phyloP scores from a whole-genome alignment of 2,888 invertebrate species.

The Anaspis maculata region DNA sequence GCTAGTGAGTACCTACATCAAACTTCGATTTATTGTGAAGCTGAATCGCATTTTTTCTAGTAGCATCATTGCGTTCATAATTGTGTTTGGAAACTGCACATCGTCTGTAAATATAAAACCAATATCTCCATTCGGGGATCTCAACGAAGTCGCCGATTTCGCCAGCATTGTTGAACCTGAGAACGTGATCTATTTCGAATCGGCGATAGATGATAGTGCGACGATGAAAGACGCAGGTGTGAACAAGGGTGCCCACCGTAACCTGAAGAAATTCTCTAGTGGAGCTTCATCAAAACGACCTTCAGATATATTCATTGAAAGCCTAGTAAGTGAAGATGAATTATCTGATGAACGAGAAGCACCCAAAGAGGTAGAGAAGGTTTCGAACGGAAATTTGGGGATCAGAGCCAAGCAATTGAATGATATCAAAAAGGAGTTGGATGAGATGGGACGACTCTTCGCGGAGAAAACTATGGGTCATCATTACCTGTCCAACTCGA shows the following conservation, averaged over 20 bases:
- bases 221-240: constrained; percentile 1
- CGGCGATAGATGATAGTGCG: background rate
- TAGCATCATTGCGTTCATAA: constrained; percentile 6
- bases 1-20: too few species aligned
- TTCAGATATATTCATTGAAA: too few species aligned
- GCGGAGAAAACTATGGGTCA: too few species aligned
- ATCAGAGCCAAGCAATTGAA: background rate
- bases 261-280: background rate
- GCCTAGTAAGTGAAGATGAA: too few species aligned
- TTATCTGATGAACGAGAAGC: too few species aligned
- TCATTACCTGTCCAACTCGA: too few species aligned
- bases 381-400: too few species aligned
- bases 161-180: constrained; percentile 5
- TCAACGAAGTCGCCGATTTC: constrained; percentile 4
- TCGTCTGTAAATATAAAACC: constrained; percentile 1
- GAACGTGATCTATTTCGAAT: background rate
- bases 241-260: background rate
- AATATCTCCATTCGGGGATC: constrained; percentile 1
- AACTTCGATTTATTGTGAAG: too few species aligned
- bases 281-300: too few species aligned
- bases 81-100: constrained; percentile 2
- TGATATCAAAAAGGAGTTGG: constrained; percentile 1
- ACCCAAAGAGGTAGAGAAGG: too few species aligned
- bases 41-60: background rate
- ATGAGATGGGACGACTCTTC: constrained; percentile 1